Evolutionary conservation across 2,888 invertebrate species (phyloP).

Genomic region (Hydrotaea cyrtoneurina): DNA sequence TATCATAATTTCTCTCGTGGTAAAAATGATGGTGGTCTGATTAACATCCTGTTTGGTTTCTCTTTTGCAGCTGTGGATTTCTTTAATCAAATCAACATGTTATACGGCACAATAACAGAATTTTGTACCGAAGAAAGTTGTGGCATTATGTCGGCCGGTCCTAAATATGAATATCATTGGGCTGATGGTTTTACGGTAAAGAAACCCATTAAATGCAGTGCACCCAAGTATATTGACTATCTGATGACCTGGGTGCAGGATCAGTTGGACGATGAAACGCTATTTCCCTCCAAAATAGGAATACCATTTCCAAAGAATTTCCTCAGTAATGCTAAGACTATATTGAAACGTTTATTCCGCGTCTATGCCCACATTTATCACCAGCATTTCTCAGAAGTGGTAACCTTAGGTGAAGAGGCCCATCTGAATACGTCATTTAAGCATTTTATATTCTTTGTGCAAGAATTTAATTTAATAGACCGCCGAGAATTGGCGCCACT

Average conservation of each 20-base stretch:
- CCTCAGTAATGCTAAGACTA: constrained; percentile 97
- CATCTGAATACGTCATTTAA: constrained; percentile 99
- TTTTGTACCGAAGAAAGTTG: constrained; percentile 99
- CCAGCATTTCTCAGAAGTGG: constrained; percentile 99
- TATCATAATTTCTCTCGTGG: no score
- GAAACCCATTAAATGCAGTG: constrained; percentile 99
- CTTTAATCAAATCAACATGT: constrained; percentile 99
- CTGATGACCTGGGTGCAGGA: constrained; percentile 99
- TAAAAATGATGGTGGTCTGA: no score
- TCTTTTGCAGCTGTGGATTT: constrained; percentile 94
- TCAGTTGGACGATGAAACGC: constrained; percentile 98
- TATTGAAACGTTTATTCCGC: constrained; percentile 97
- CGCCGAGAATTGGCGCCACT: constrained; percentile 97
- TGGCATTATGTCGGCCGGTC: constrained; percentile 99
- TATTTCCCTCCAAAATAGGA: constrained; percentile 99
- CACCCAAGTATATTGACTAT: constrained; percentile 99
- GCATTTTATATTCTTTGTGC: constrained; percentile 96
- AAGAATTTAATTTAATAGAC: constrained; percentile 99
- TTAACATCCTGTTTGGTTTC: neutral
- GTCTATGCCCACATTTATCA: constrained; percentile 99
- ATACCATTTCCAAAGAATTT: constrained; percentile 99
- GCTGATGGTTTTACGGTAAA: constrained; percentile 98
- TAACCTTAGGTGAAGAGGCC: constrained; percentile 98
- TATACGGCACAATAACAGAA: constrained; percentile 99
- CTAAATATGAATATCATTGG: constrained; percentile 99